Percentiles rank a stretch among this genome's conserved stretches.
Evolutionary conservation across 2,888 invertebrate genomes (phyloP).

Genomic region (Pristionchus mayeri): DNA sequence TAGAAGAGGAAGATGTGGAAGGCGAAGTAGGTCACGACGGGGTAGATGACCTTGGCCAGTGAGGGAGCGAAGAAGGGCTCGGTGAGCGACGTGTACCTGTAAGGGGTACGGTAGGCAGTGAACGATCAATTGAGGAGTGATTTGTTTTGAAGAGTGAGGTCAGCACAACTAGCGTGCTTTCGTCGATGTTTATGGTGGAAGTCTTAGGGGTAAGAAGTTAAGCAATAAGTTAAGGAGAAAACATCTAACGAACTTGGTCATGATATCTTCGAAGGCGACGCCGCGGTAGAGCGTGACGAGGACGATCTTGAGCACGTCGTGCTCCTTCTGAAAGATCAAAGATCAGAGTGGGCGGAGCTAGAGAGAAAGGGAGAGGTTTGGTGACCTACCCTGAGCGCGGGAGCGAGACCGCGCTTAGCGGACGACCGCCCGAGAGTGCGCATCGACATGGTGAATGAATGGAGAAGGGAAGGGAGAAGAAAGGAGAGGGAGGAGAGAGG

Average conservation of each 20-base stretch:
- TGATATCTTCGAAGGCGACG: conserved; percentile 14
- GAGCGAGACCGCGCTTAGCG: conserved; percentile 16
- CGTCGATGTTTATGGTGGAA: no score
- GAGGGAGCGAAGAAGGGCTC: conserved; percentile 12
- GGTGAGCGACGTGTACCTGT: conserved; percentile 7
- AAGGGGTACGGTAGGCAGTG: not conserved
- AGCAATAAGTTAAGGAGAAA: no score
- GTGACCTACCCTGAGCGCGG: conserved; percentile 7
- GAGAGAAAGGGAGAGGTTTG: not conserved
- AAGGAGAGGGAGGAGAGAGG: no score
- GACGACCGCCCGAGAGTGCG: conserved; percentile 32
- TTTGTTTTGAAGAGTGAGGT: not conserved
- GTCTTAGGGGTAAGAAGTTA: no score
- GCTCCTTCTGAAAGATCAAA: conserved; percentile 32
- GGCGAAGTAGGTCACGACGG: conserved; percentile 33
- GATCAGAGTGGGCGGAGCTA: conserved; percentile 11
- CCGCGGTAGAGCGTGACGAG: conserved; percentile 10
- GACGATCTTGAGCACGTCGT: conserved; percentile 8
- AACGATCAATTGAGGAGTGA: not conserved
- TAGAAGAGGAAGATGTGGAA: conserved; percentile 3
- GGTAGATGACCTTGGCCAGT: conserved; percentile 1
- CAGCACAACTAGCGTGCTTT: no score
- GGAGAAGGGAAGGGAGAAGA: no score
- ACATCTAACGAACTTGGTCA: not conserved
- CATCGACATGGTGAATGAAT: no score